Conservation (phyloP, 2,888 invertebrate genomes). For the Megalurothrips usitatus region DNA sequence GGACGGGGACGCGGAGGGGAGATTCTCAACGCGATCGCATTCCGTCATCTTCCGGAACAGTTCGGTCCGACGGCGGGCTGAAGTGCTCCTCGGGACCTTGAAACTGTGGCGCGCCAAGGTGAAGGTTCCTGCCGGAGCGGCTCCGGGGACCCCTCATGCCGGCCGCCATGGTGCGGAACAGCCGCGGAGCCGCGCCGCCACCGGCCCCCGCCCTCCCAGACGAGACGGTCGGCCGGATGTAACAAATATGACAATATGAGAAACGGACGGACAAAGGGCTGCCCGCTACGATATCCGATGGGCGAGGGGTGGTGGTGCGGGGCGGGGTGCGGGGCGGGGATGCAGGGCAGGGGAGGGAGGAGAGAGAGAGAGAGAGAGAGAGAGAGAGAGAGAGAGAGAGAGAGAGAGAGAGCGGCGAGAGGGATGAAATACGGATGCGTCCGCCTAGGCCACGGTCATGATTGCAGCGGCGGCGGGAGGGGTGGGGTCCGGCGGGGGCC, state of each 20-base stretch:
- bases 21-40: no score
- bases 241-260: slow-evolving; percentile 24
- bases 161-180: no score
- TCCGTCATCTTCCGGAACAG: no score
- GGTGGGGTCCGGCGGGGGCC: background rate
- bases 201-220: background rate
- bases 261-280: slow-evolving; percentile 19
- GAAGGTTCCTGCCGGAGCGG: no score
- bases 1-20: no score
- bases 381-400: no score
- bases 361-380: background rate
- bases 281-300: background rate
- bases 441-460: slow-evolving; percentile 1
- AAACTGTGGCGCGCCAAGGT: no score
- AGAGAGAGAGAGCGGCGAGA: background rate
- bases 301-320: slow-evolving; percentile 6
- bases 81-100: no score
- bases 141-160: no score
- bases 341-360: no score
- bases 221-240: slow-evolving; percentile 11
- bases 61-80: no score
- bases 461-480: background rate
- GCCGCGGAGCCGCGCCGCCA: background rate
- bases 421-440: slow-evolving; percentile 19
- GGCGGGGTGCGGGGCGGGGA: background rate